phyloP scores from a whole-genome alignment of 2,888 invertebrate species.

The Tipula vernalis region DNA sequence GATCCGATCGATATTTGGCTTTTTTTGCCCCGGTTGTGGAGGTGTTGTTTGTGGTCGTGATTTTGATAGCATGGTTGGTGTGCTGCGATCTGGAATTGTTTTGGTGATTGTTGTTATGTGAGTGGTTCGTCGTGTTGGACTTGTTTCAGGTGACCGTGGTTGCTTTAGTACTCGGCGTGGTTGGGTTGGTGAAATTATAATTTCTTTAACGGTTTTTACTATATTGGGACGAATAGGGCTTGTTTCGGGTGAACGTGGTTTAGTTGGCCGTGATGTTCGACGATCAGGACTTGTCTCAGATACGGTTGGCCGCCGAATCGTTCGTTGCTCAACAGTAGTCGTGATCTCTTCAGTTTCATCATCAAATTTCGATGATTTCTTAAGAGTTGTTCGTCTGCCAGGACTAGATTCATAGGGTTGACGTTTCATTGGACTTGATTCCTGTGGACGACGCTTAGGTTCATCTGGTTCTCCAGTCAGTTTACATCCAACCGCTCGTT shows the following conservation, averaged over 20 bases:
- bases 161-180: not conserved
- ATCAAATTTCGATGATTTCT: not conserved
- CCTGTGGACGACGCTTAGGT: slow-evolving; percentile 9
- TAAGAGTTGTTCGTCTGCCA: not conserved
- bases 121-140: slow-evolving; percentile 15
- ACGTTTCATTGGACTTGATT: slow-evolving; percentile 14
- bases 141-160: slow-evolving; percentile 17
- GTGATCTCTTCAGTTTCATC: not conserved
- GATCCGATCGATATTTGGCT: not conserved
- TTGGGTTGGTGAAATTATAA: slow-evolving; percentile 15
- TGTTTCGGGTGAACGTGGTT: slow-evolving; percentile 16
- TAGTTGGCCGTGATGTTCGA: slow-evolving; percentile 10
- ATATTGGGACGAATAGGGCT: slow-evolving; percentile 18
- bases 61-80: not conserved
- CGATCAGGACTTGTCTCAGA: slow-evolving; percentile 10
- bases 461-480: not conserved
- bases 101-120: not conserved
- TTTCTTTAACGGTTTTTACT: slow-evolving; percentile 15
- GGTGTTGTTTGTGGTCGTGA: not conserved
- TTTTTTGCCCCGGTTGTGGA: not conserved
- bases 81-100: not conserved
- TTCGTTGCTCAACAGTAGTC: not conserved
- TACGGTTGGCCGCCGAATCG: not conserved
- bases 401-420: not conserved
- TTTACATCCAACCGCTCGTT: not conserved